Base-by-base conservation (phyloP, 2,888 invertebrate species). In the Lapara coniferarum region DNA sequence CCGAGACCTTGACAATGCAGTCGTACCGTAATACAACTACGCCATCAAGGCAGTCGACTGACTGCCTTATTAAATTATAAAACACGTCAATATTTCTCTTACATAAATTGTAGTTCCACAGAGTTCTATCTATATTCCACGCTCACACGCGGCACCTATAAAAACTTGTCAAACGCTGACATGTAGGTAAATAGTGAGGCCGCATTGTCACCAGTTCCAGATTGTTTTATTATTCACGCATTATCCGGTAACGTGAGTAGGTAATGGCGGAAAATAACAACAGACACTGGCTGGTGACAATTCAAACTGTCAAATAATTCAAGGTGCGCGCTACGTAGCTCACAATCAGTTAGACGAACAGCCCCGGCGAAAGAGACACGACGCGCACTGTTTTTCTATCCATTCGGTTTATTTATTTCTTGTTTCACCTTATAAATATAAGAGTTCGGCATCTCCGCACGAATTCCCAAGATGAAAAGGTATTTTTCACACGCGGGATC, bases 381-480 rank as follows among this genome's bases (percentile, higher is more conserved):
- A 73, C 81, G 78, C 79, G 77, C 76, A 79, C 74, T 74, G 78
- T 84, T 85, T 88, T 91, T 88, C 87, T 82, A 87, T 87, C 86
- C 85, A 85, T 89, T 89, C 86, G 81, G 88, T 89, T 92, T 90
- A 89, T 92, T 92, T 91, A 92, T 91, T 90, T 88, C 86, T 83
- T 84, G 83, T 86, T 89, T 84, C 87, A 82, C 86, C 89, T 87
- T 91, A 92, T 91, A 91, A 91, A 91, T 91, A 91, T 89, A 91
- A 88, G 89, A 90, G 89, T 90, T 91, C 85, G 89, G 89, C 86
- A 89, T 87, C 87, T 87, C 83, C 82, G 83, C 86, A 85, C 88
- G 89, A 90, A 93, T 91, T 92, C 91, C 91, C 91, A 85, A 90
- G 92, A 89, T 91, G 88, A 90, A 91, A 89, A 86, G 87, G 86